Evolutionary conservation across 2,797 vertebrate species (phyloP), one percentile per base, ranked within the genome.

Genomic region (Pagetopsis macropterus): DNA sequence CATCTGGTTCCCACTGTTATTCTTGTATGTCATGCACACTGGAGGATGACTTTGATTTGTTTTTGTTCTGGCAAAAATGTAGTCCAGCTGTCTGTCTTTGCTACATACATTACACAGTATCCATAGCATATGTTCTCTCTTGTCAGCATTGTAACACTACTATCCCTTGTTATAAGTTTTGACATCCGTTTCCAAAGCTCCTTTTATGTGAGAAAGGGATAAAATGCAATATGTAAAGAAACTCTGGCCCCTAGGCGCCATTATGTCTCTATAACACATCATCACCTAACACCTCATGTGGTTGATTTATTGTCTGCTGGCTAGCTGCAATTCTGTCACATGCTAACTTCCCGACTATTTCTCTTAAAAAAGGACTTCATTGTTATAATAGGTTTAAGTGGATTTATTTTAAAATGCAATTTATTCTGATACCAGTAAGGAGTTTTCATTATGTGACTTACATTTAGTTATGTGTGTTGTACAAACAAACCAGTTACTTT

Each of bases 1-100:
- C 85, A 89, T 94, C 89, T 94, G 85, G 71, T 89, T 90, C 86
- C 89, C 88, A 87, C 87, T 93, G 91, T 92, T 94, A 89, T 92
- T 92, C 78, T 89, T 88, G 75, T 89, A 87, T 65, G 56, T 77
- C 83, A 58, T 72, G 76, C 85, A 80, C 72, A 72, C 78, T 78
- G 78, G 73, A 78, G 55, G 79, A 90, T 66, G 81, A 85, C 77
- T 89, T 90, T 84, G 88, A 87, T 88, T 79, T 85, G 27, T 65
- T 67, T 57, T 19, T 68, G 62, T 57, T 57, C 37, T 59, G 51
- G 65, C 54, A 51, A 76, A 91, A 92, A 92, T 89, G 68, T 71
- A 40, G 70, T 60, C 80, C 85, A 86, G 87, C 88, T 92, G 82
- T 82, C 88, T 92, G 82, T 82, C 84, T 72, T 45, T 62, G 40